Conservation (phyloP, 2,113 vertebrate genomes). For the Thunnus maccoyii region DNA sequence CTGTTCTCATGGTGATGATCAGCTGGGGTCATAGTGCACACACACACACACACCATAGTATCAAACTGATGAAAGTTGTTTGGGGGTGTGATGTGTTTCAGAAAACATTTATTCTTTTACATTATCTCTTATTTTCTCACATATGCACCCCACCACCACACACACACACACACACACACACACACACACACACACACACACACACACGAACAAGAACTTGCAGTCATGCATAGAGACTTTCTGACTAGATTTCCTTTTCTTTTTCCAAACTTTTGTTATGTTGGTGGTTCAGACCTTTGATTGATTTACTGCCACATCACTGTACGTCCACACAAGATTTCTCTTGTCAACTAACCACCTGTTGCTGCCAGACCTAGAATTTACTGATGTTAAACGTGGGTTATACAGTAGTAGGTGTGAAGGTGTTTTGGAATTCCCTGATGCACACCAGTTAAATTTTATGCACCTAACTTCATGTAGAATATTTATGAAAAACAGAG, state of each 20-base stretch:
- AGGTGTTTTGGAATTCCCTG: background rate
- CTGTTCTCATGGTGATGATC: conserved; percentile 6
- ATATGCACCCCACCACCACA: background rate
- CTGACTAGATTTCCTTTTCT: background rate
- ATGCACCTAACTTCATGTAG: background rate
- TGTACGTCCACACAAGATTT: background rate
- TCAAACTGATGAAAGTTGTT: background rate
- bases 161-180: background rate
- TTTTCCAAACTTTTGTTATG: background rate
- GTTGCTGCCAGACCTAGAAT: conserved; percentile 16
- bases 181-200: background rate
- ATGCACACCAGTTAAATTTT: background rate
- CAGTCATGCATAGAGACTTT: background rate
- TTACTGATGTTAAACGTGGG: background rate
- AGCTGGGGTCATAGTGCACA: conserved; percentile 17
- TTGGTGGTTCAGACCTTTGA: background rate
- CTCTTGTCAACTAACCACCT: conserved; percentile 28
- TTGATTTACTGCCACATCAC: background rate
- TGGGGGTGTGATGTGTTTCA: background rate
- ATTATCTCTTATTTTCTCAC: background rate
- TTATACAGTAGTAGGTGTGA: background rate
- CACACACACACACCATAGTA: background rate
- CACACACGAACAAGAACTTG: background rate
- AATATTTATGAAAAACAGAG: background rate
- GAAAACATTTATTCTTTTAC: too few species aligned